phyloP scores from a whole-genome alignment of 2,888 invertebrate species.

The Acrocyrtus sp. region DNA sequence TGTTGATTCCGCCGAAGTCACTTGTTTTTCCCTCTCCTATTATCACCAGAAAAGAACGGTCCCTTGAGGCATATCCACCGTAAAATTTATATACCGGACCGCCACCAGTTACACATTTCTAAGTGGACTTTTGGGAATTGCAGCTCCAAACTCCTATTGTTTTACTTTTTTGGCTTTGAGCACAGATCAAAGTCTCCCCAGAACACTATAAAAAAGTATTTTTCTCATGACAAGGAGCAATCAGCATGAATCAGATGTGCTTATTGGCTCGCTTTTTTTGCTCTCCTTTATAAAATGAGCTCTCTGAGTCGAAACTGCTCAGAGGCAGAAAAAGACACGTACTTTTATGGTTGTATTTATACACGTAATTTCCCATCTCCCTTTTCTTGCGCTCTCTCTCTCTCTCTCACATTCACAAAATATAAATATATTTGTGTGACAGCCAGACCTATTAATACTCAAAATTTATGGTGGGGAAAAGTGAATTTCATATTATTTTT shows the following conservation, averaged over 20 bases:
- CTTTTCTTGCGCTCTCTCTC: too few relatives aligned
- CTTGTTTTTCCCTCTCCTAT: too few relatives aligned
- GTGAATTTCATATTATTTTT: conserved; percentile 44
- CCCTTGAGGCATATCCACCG: conserved; percentile 36
- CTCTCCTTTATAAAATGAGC: conserved; percentile 40
- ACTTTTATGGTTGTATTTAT: conserved; percentile 35
- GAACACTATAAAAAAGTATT: conserved; percentile 3
- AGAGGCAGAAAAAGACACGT: conserved; percentile 36
- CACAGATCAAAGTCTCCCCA: not conserved
- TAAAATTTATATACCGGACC: conserved; percentile 29
- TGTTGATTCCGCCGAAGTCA: conserved; percentile 49
- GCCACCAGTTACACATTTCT: conserved; percentile 6
- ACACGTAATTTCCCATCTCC: not conserved
- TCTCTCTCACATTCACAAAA: too few relatives aligned
- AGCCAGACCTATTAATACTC: conserved; percentile 43
- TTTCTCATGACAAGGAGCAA: conserved; percentile 52
- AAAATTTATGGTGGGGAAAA: conserved; percentile 41
- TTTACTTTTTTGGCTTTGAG: not conserved
- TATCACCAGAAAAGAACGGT: conserved; percentile 29
- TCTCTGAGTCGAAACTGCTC: conserved; percentile 12
- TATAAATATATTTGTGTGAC: too few relatives aligned
- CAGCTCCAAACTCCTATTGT: not conserved
- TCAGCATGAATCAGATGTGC: conserved; percentile 48
- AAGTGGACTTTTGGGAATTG: conserved; percentile 1
- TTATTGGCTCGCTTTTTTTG: conserved; percentile 19